A percentile compares a stretch with the other conserved stretches of the same genome.
Evolutionary conservation across 1,140 invertebrate genomes (phyloP).

Genomic region (Cherax destructor): DNA sequence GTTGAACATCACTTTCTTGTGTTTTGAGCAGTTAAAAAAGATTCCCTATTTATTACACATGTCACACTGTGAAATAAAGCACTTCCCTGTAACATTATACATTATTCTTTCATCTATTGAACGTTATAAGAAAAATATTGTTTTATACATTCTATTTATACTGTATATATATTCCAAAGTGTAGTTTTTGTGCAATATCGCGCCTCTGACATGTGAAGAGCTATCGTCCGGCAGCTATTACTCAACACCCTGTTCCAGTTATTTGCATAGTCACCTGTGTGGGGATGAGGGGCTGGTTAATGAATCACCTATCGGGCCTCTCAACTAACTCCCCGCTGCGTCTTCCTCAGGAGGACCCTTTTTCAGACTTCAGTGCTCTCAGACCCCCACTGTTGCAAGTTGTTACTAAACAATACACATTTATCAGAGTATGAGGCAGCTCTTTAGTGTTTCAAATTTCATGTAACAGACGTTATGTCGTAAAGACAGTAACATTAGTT

Average conservation of each 20-base stretch:
- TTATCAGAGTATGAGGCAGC: too few relatives aligned
- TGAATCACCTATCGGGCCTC: not conserved
- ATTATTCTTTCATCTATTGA: not conserved
- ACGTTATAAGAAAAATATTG: not conserved
- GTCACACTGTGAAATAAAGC: not conserved
- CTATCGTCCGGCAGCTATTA: not conserved
- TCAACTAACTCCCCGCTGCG: not conserved
- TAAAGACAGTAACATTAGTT: too few relatives aligned
- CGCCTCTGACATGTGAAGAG: not conserved
- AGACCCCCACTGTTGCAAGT: not conserved
- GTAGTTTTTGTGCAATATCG: not conserved
- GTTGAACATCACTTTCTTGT: not conserved
- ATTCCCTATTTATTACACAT: not conserved
- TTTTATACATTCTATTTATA: not conserved
- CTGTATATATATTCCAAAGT: not conserved
- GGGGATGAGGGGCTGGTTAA: not conserved
- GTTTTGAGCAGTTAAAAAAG: not conserved
- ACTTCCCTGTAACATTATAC: not conserved
- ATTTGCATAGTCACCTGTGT: constrained; percentile 41
- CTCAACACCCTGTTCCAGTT: constrained; percentile 32
- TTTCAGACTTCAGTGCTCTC: not conserved
- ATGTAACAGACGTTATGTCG: too few relatives aligned
- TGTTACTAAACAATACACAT: too few relatives aligned
- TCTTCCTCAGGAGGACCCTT: not conserved
- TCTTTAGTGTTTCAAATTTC: too few relatives aligned